These are phyloP conservation scores for Pardosa pseudoannulata DNA, from an alignment of 2,888 invertebrate species.

Conservation along the genomic window DNA sequence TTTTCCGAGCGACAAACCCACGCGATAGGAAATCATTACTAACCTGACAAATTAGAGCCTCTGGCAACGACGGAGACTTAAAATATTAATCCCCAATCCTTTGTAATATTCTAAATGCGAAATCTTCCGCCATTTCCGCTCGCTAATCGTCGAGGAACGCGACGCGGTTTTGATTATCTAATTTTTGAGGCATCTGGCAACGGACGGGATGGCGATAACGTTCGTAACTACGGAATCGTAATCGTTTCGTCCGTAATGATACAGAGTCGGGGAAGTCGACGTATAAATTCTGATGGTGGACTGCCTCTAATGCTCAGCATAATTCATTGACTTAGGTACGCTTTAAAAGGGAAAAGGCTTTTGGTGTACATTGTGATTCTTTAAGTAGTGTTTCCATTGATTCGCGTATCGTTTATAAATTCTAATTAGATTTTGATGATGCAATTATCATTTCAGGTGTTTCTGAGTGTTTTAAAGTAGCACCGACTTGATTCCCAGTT, in stretches of 20 bases:
- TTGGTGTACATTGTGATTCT: neutral
- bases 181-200: slow-evolving; percentile 70
- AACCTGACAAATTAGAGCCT: slow-evolving; percentile 48
- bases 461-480: neutral
- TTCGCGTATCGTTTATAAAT: neutral
- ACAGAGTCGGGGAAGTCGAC: neutral
- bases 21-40: slow-evolving; percentile 33
- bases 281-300: slow-evolving; percentile 4
- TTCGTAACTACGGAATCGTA: slow-evolving; percentile 46
- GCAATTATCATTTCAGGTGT: neutral
- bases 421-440: neutral
- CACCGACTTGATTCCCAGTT: neutral
- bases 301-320: neutral
- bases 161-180: slow-evolving; percentile 66
- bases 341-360: neutral
- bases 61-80: slow-evolving; percentile 43
- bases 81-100: slow-evolving; percentile 52
- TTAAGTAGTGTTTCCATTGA: neutral
- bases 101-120: slow-evolving; percentile 28
- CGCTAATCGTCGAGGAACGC: slow-evolving; percentile 53
- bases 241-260: slow-evolving; percentile 45
- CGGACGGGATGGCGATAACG: slow-evolving; percentile 43
- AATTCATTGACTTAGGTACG: neutral
- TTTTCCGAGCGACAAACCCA: neutral
- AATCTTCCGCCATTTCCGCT: slow-evolving; percentile 26